A percentile compares a stretch with the other conserved stretches of the same genome.
phyloP scores from a whole-genome alignment of 2,888 invertebrate species.

The Yponomeuta cagnagella region DNA sequence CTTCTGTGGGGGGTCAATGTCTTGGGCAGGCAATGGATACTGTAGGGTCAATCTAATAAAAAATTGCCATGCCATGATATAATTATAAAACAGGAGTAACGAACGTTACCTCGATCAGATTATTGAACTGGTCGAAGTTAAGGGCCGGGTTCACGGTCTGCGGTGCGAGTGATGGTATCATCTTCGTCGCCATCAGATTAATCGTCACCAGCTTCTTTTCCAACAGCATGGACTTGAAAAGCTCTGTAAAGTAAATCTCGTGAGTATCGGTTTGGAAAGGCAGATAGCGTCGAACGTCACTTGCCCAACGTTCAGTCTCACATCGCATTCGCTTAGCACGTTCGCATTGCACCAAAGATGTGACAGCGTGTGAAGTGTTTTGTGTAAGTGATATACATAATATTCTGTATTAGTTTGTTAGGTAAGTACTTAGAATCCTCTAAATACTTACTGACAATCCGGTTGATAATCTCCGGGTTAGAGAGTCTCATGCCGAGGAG shows the following conservation, averaged over 20 bases:
- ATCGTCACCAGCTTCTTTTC: conserved; percentile 95
- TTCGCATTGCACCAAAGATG: not conserved
- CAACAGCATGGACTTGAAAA: conserved; percentile 92
- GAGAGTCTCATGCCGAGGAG: conserved; percentile 89
- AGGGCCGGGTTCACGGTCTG: conserved; percentile 89
- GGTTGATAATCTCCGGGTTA: conserved; percentile 91
- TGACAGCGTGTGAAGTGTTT: not conserved
- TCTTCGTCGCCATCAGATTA: conserved; percentile 93
- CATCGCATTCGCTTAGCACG: not conserved
- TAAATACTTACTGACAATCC: conserved; percentile 92
- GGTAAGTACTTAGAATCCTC: not conserved
- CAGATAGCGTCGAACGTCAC: not conserved
- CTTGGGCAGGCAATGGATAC: too few relatives aligned
- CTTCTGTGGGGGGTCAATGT: too few relatives aligned
- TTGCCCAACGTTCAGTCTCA: not conserved
- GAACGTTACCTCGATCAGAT: conserved; percentile 54
- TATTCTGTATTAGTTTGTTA: not conserved
- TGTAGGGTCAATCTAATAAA: too few relatives aligned
- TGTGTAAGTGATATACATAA: not conserved
- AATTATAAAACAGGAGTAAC: not conserved
- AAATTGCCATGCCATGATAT: too few relatives aligned
- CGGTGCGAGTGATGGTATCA: conserved; percentile 94
- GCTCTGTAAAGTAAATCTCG: conserved; percentile 78
- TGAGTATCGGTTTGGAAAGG: not conserved
- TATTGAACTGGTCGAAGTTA: conserved; percentile 54